phyloP scores from a whole-genome alignment of 2,888 invertebrate genomes.

The Disparrhopalites patrizii region DNA sequence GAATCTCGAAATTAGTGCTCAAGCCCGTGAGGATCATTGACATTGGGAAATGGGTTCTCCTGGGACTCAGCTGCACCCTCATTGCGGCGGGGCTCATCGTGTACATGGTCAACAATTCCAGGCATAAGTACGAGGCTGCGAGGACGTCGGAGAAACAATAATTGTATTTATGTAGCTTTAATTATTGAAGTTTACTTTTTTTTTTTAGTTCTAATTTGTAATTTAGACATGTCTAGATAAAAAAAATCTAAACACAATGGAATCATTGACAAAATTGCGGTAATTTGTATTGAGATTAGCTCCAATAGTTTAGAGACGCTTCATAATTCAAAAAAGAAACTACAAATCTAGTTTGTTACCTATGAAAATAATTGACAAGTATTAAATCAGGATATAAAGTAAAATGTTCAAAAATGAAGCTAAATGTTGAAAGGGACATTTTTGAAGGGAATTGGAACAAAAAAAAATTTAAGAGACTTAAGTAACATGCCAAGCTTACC shows the following conservation, averaged over 20 bases:
- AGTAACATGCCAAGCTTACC: too few species aligned
- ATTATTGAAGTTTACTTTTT: too few species aligned
- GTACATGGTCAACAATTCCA: constrained; percentile 16
- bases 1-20: constrained; percentile 24
- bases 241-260: not conserved
- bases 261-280: not conserved
- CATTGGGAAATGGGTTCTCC: constrained; percentile 36
- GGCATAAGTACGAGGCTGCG: constrained; percentile 7
- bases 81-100: constrained; percentile 27
- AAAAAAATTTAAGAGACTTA: too few species aligned
- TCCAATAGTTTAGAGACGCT: too few species aligned
- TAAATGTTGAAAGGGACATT: too few species aligned
- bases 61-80: constrained; percentile 26
- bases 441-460: too few species aligned
- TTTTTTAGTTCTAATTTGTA: not conserved
- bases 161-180: too few species aligned
- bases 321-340: not conserved
- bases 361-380: too few species aligned
- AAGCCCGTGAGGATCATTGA: constrained; percentile 30
- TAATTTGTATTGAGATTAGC: too few species aligned
- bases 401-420: too few species aligned
- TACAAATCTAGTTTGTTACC: too few species aligned
- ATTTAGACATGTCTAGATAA: not conserved
- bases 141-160: constrained; percentile 12
- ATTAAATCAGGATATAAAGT: too few species aligned